Base-by-base conservation (phyloP, 2,888 invertebrate genomes). In the Scotopteryx bipunctaria region DNA sequence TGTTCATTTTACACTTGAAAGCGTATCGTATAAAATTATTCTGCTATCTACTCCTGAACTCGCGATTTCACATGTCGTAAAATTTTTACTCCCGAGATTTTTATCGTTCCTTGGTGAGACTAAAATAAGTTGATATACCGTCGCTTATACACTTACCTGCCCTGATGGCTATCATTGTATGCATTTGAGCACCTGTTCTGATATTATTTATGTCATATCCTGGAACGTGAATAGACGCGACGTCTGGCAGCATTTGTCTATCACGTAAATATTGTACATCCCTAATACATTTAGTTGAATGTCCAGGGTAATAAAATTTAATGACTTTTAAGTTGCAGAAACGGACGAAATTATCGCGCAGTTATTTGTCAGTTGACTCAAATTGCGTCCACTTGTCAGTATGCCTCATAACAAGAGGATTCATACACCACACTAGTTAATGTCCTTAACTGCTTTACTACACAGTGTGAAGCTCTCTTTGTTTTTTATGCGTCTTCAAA, bases 61-160 rank as follows among this genome's bases (percentile, higher is more conserved):
- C 72, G 69, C 74, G 73, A 78, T 78, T 78, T 78, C 71, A 69
- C 71, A 71, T 74, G 73, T 77, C 80, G 73, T 79, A 79, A 79
- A 79, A 72, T 63, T 73, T 78, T 76, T 77, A 74, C 75, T 70
- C 63, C 47, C 58, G 64, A 74, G 73, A 78, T 74, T 78, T 78
- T 79, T 76, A 79, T 76, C 77, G 69, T 66, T 56, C 53, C 58
- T 44, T 59, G 57, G n/a, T 43, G 62, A 67, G 66, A 71, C 70
- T 73, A 70, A 78, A 77, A 71, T 74, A 71, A 71, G 70, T 69
- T 72, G 61, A 73, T 69, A 64, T 70, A 69, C 66, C 63, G 67
- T 69, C 66, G 61, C 63, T 71, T 66, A 71, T 63, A 53, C 48
- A 64, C 48, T 63, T 66, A 70, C 63, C 66, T 63, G 64, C 62